phyloP scores from a whole-genome alignment of 2,113 vertebrate species.

The Holacanthus passer region DNA sequence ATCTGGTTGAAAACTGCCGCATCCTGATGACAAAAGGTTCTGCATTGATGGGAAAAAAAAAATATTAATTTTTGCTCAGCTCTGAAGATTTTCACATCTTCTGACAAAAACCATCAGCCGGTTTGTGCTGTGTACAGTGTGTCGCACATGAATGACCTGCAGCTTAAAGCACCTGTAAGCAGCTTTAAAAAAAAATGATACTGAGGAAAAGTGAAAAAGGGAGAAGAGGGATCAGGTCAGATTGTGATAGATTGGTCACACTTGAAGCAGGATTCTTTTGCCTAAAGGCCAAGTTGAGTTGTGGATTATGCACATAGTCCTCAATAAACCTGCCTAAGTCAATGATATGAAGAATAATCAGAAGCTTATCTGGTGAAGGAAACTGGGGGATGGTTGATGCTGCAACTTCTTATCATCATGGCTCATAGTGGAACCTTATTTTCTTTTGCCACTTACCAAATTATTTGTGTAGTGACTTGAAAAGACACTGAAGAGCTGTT shows the following conservation, averaged over 20 bases:
- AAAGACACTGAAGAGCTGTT: not conserved
- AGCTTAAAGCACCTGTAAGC: constrained; percentile 10
- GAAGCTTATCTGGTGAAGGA: not conserved
- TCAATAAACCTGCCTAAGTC: not conserved
- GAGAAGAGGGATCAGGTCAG: not conserved
- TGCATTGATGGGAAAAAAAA: not conserved
- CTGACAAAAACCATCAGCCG: not conserved
- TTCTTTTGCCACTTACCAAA: not conserved
- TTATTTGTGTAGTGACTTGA: not conserved
- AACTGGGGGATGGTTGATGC: not conserved
- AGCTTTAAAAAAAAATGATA: constrained; percentile 2
- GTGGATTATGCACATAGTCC: not conserved
- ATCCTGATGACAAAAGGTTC: not conserved
- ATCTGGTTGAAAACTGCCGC: not conserved
- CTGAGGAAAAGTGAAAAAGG: not conserved
- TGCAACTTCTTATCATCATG: not conserved
- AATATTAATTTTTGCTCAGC: not conserved
- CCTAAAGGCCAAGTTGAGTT: not conserved
- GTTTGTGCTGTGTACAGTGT: not conserved
- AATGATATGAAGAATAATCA: not conserved
- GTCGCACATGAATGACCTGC: not conserved
- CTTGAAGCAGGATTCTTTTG: not conserved
- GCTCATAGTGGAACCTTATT: not conserved
- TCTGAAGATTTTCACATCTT: not conserved
- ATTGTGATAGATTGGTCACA: constrained; percentile 27